Conservation (phyloP, 2,797 vertebrate genomes). For the Phalanger gymnotis region DNA sequence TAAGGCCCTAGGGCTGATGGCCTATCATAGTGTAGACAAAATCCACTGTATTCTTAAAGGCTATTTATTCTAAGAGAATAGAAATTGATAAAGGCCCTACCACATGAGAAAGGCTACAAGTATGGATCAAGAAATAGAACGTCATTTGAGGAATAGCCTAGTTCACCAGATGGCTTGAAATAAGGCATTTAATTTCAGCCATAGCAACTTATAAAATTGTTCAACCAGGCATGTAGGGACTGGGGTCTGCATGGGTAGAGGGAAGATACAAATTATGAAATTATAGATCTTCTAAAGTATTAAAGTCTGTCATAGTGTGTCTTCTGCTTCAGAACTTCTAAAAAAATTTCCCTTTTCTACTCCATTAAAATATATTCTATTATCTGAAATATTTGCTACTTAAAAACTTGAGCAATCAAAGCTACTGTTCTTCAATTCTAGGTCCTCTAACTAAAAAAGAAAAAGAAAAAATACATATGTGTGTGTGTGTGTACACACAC, state of each 20-base stretch:
- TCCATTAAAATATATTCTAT: slow-evolving; percentile 21
- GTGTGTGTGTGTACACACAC: too few species aligned
- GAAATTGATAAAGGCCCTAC: too few species aligned
- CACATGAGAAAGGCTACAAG: background rate
- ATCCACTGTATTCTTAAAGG: too few species aligned
- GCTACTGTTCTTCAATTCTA: background rate
- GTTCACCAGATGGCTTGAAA: background rate
- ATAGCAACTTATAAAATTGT: background rate
- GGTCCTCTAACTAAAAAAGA: background rate
- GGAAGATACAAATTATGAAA: background rate
- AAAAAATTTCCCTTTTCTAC: slow-evolving; percentile 31
- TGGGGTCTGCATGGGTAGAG: background rate
- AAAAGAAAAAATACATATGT: too few species aligned
- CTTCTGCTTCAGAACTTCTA: background rate
- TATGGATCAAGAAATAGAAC: background rate
- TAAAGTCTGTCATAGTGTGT: background rate
- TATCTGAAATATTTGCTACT: background rate
- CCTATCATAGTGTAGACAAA: too few species aligned
- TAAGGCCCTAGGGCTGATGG: background rate
- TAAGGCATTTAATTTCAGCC: background rate
- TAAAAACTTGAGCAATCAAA: background rate
- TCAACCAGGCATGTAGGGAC: background rate
- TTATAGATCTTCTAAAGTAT: background rate
- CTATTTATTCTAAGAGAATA: too few species aligned
- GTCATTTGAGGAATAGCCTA: background rate